These are phyloP conservation scores for Aplysina aerophoba DNA, from an alignment of 37 sponge, comb jelly and placozoan genomes.

Conservation along the genomic window DNA sequence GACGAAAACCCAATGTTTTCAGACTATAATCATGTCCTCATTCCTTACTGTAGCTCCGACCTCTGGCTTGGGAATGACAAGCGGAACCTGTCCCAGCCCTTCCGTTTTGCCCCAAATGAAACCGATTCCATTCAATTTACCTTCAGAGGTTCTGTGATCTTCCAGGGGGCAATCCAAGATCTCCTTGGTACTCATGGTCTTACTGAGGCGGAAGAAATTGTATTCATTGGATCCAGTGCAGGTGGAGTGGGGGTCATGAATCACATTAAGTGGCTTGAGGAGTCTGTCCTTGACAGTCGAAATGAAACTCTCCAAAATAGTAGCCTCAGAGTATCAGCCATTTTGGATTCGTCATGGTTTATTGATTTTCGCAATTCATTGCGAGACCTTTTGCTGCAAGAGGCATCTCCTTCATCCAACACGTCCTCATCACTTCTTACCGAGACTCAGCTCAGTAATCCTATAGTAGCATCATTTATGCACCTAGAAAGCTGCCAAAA, in stretches of 20 bases:
- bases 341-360: conserved; percentile 89
- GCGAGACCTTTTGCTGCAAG: not conserved
- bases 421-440: not conserved
- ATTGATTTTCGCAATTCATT: conserved; percentile 69
- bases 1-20: conserved; percentile 40
- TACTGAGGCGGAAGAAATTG: conserved; percentile 35
- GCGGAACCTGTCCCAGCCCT: not conserved
- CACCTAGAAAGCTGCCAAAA: no score
- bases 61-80: conserved; percentile 55
- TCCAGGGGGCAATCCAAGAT: conserved; percentile 44
- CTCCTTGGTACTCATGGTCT: conserved; percentile 38
- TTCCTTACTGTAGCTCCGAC: conserved; percentile 88
- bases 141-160: conserved; percentile 66
- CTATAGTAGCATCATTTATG: no score
- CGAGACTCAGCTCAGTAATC: no score
- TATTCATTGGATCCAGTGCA: conserved; percentile 83
- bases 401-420: not conserved
- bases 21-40: conserved; percentile 67
- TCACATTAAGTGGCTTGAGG: conserved; percentile 60
- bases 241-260: conserved; percentile 86
- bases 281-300: not conserved
- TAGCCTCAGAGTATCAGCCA: conserved; percentile 34
- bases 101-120: conserved; percentile 27
- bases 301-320: conserved; percentile 1
- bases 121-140: conserved; percentile 58